These are phyloP conservation scores for Beroe ovata DNA, from an alignment of 37 sponge, comb jelly and placozoan genomes.

Conservation along the genomic window DNA sequence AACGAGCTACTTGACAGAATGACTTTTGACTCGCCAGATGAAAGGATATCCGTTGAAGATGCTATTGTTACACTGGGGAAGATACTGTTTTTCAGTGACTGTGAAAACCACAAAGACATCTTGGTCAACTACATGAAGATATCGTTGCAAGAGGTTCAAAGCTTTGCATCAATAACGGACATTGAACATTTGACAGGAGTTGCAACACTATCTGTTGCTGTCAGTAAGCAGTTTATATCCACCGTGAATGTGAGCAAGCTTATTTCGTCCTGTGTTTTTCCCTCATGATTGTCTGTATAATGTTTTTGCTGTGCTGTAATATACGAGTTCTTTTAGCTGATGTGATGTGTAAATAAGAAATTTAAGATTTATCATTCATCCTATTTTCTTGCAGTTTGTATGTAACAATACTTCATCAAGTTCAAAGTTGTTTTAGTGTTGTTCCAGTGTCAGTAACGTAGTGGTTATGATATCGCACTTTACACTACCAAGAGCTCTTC, in stretches of 20 bases:
- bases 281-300: too few relatives aligned
- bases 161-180: neutral
- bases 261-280: neutral
- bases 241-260: neutral
- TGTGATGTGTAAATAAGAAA: too few relatives aligned
- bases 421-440: too few relatives aligned
- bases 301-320: too few relatives aligned
- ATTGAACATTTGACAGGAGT: neutral
- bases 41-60: neutral
- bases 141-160: neutral
- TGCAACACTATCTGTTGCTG: neutral
- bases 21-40: neutral
- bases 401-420: too few relatives aligned
- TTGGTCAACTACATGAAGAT: neutral
- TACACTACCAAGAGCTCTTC: too few relatives aligned
- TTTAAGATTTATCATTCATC: too few relatives aligned
- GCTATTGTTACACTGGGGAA: neutral
- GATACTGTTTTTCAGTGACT: neutral
- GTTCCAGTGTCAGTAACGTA: too few relatives aligned
- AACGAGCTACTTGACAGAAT: neutral
- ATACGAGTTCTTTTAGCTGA: too few relatives aligned
- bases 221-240: slow-evolving; percentile 11
- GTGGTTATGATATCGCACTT: too few relatives aligned
- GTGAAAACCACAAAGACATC: neutral
- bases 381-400: too few relatives aligned